Evolutionary conservation across 2,113 vertebrate species (phyloP).

Genomic region (Nipponia nippon): DNA sequence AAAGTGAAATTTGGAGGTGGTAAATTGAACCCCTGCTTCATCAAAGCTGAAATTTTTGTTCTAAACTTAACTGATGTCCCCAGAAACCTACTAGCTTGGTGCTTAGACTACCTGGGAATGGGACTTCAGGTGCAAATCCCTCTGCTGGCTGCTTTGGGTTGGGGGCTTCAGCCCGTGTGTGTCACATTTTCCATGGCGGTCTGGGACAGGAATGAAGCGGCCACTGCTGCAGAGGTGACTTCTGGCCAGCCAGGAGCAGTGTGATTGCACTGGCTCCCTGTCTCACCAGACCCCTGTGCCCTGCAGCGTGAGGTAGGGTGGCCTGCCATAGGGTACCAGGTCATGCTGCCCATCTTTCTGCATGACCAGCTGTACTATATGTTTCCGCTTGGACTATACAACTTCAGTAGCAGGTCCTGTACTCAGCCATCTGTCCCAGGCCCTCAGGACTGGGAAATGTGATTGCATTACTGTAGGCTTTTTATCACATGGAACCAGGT

Average conservation of each 20-base stretch:
- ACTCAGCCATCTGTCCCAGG: background rate
- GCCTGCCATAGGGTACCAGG: rapidly evolving
- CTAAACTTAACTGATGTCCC: background rate
- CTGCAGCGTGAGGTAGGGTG: background rate
- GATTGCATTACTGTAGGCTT: background rate
- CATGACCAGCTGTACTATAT: background rate
- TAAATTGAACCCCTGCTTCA: background rate
- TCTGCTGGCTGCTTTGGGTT: background rate
- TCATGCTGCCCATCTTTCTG: background rate
- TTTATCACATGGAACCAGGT: background rate
- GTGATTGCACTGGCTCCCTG: background rate
- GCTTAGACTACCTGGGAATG: background rate
- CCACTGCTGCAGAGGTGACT: background rate
- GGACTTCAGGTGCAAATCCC: background rate
- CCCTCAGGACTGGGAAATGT: background rate
- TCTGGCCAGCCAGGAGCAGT: background rate
- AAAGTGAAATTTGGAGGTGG: background rate
- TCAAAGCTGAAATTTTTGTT: background rate
- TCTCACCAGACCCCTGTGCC: background rate
- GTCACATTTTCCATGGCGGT: background rate
- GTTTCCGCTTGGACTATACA: background rate
- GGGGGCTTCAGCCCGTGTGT: background rate
- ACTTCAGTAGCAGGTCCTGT: background rate
- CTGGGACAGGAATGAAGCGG: background rate
- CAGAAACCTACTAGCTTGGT: background rate